Evolutionary conservation across 2,888 invertebrate species (phyloP), one percentile per base, ranked within the genome.

Genomic region (Meta bourneti): DNA sequence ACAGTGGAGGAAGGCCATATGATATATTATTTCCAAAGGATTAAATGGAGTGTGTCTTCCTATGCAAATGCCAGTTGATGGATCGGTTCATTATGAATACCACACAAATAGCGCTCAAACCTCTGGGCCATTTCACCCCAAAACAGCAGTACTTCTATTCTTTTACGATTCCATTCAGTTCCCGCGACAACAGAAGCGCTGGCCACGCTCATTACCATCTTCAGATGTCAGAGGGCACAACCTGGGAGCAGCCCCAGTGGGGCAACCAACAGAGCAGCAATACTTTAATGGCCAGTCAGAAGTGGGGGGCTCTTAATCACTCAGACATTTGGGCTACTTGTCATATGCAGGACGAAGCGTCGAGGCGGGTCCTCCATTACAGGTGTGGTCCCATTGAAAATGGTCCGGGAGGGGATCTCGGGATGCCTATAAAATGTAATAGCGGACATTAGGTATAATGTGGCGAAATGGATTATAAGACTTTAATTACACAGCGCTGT

Each of bases 241-340:
- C 79, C 34, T 16, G 69, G 61, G 79, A 34, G 61, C 79, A 77
- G 77, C 8, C 77, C 51, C 11, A 6, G 52, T 77, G 16, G 4
- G 34, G 19, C 61, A 34, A 19, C 6, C 48, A n/a, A 6, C n/a
- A 9, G 19, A n/a, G 69, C 70, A 78, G 49, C 78, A 86, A 78
- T 86, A 78, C 78, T 48, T 52, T 86, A 86, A 86, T 86, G 86
- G 19, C 49, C n/a, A 16, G 49, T 16, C 52, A 61, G 69, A 78
- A 78, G 77, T 86, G 52, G 51, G 16, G 72, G 78, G 34, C 71
- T 71, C 86, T 86, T 79, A 86, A 86, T 86, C 86, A 86, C 70
- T 69, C 69, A 61, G 77, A 71, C 20, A 16, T 71, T 20, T 20
- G 51, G 72, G 51, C 54, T n/a, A 52, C 72, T 54, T 83, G 72